Conservation (phyloP, 1,140 invertebrate species). For the Megalonaias nervosa region DNA sequence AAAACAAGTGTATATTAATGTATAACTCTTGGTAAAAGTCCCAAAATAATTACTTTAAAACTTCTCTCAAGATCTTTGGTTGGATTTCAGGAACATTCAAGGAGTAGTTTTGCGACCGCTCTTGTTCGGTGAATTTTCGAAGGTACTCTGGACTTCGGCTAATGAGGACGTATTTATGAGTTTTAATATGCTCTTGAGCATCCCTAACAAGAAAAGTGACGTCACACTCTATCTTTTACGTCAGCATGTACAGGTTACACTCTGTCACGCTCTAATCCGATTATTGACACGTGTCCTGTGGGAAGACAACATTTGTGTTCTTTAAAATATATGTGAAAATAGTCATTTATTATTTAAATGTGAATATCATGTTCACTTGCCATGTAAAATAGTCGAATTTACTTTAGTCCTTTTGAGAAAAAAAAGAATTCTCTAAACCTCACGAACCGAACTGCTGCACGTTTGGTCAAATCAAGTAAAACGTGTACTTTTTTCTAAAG, state of each 20-base stretch:
- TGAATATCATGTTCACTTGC: neutral
- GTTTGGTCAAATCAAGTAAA: no score
- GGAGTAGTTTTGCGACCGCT: constrained; percentile 76
- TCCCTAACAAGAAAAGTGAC: constrained; percentile 42
- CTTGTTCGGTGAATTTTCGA: constrained; percentile 85
- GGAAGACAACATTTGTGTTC: neutral
- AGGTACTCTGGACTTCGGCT: constrained; percentile 87
- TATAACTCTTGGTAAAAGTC: neutral
- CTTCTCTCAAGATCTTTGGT: constrained; percentile 75
- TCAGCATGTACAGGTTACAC: constrained; percentile 40
- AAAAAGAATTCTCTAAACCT: no score
- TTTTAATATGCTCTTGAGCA: constrained; percentile 77
- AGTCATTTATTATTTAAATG: neutral
- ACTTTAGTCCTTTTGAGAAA: no score
- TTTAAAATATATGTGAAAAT: neutral
- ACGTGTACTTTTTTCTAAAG: no score
- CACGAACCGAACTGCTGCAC: no score
- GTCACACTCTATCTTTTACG: constrained; percentile 45
- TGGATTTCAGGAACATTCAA: constrained; percentile 86
- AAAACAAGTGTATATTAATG: no score
- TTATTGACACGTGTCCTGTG: constrained; percentile 30
- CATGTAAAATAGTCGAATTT: no score
- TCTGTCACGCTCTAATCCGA: constrained; percentile 24
- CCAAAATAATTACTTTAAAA: constrained; percentile 72
- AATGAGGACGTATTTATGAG: constrained; percentile 85